Base-by-base conservation (phyloP, 2,888 invertebrate genomes). In the Macaria notata region DNA sequence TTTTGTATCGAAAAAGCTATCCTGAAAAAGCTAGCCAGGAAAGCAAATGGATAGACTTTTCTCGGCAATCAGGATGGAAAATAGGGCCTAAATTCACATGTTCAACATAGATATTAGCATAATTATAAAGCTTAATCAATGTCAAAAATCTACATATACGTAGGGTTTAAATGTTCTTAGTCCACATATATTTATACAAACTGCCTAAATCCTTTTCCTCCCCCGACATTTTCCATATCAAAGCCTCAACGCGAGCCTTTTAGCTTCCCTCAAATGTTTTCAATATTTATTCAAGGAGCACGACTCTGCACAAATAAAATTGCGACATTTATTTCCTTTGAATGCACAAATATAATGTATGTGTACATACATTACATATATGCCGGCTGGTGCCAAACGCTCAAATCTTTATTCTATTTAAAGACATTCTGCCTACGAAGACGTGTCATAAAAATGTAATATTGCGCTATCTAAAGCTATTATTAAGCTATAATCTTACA, bases 261-360 rank as follows among this genome's bases (percentile, higher is more conserved):
- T 50, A 50, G 49, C 33, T 31, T 33, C 42, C 8, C 19, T 44
- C 30, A 33, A 49, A 51, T 33, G 29, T 42, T 47, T 45, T 42
- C 38, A 38, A 53, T 51, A 47, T 50, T 38, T 38, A 54, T 44
- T 48, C 47, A 45, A 29, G 31, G 39, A 54, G 41, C 42, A 54
- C 42, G 46, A 38, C 43, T 46, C 8, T 5, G 39, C 41, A 31
- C 31, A 49, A 44, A 45, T 39, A 51, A 54, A 59, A 50, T 44
- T 39, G 41, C 9, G 47, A 47, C 47, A 44, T 63, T 63, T 58
- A 62, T 58, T 60, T 50, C 52, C 57, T 57, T 51, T 60, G 60
- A 64, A 62, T 62, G 62, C 60, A 61, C 56, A 56, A 56, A 60
- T 54, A 46, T 56, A 58, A 63, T 63, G 54, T 58, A 61, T 56